Base-by-base conservation (phyloP, 1,140 invertebrate genomes). In the Ptiloglossa arizonensis region DNA sequence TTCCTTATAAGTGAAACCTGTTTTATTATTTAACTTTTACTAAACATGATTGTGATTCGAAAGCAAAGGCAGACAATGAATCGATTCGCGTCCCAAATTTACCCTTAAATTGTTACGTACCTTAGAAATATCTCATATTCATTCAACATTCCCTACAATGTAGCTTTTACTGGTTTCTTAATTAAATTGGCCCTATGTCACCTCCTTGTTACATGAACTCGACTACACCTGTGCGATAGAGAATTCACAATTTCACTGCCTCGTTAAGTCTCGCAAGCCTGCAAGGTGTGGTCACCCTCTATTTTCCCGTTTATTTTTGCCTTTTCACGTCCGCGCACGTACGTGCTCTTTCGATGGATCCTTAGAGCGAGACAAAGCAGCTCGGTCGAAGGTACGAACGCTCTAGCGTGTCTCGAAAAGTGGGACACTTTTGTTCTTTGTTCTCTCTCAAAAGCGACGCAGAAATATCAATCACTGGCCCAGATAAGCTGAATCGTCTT, bases 361-460 rank as follows among this genome's bases (percentile, higher is more conserved):
- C 54, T 59, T 57, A 62, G 29, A 48, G 32, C 5, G 27, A 38
- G 60, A 54, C 60, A 73, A 73, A 64, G 60, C 59, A 17, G n/a
- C 15, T 44, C 60, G 71, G 64, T 73, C 71, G 71, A 73, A 73
- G 35, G 32, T 73, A 73, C 56, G 70, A 52, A n/a, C 46, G 27
- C 46, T 73, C 59, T 54, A 64, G 46, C 59, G 48, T 64, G 59
- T 22, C 59, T 27, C 46, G 59, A 64, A 73, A 73, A 73, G 59
- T 73, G 60, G 71, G 59, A 52, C 71, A 73, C 71, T 73, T 71
- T 64, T 73, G 35, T 54, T n/a, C 17, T 52, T 50, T 8, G 24
- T 29, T 22, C 19, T 22, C 19, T 22, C 46, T 73, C 32, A 29
- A 73, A 73, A 73, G 57, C 48, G 6, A 73, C 48, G 60, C 24